Percentiles rank a stretch among this genome's conserved stretches.
These are phyloP conservation scores for Isichthys henryi DNA, from an alignment of 2,113 vertebrate species.

Conservation along the genomic window DNA sequence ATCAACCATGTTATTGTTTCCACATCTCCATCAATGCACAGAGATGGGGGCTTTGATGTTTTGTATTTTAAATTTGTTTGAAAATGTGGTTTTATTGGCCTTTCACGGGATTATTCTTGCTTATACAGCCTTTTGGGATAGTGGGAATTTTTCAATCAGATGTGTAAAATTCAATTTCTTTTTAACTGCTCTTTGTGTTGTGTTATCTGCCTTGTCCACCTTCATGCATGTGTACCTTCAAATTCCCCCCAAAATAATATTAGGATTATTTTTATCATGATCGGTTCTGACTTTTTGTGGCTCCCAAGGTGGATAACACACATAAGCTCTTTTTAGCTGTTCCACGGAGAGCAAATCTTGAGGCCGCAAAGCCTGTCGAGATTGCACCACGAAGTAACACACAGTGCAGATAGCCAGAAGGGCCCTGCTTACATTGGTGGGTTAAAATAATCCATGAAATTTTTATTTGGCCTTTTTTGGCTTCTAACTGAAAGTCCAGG, in stretches of 20 bases:
- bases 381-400: slow-evolving; percentile 22
- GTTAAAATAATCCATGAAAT: neutral
- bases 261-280: slow-evolving; percentile 17
- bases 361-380: neutral
- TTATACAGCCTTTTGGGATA: neutral
- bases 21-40: neutral
- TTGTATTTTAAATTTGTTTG: neutral
- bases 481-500: neutral
- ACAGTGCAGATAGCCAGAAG: neutral
- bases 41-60: neutral
- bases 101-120: neutral
- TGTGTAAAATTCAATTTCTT: neutral
- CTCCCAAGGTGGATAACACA: slow-evolving; percentile 24
- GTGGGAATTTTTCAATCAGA: neutral
- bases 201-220: neutral
- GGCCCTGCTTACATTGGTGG: neutral
- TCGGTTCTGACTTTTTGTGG: slow-evolving; percentile 32
- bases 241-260: neutral
- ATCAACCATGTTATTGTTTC: neutral
- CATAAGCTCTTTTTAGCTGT: slow-evolving; percentile 24
- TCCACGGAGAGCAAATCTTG: slow-evolving; percentile 19
- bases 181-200: neutral
- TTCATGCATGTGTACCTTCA: neutral
- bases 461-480: neutral
- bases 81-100: neutral